Evolutionary conservation across 2,888 invertebrate genomes (phyloP).

Genomic region (Phalera bucephala): DNA sequence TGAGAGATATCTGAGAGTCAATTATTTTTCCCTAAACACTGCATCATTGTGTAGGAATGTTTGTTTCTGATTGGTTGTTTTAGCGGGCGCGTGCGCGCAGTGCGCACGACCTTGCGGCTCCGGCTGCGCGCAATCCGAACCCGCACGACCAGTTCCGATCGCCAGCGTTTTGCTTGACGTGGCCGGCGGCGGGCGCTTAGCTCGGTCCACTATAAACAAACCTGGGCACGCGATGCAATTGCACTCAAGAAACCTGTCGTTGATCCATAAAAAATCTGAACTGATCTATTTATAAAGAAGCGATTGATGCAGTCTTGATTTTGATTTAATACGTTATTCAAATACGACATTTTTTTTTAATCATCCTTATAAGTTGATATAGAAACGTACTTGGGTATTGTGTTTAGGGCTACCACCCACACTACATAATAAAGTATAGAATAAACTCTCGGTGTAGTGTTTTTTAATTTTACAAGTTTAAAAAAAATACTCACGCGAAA

Average conservation of each 20-base stretch:
- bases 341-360: no score
- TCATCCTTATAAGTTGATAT: no score
- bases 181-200: slow-evolving; percentile 18
- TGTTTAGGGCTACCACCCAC: no score
- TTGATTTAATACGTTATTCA: no score
- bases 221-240: slow-evolving; percentile 66
- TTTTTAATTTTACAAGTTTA: no score
- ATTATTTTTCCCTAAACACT: slow-evolving; percentile 43
- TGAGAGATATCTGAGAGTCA: slow-evolving; percentile 11
- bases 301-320: slow-evolving; percentile 2
- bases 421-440: no score
- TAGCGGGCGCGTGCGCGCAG: slow-evolving; percentile 55
- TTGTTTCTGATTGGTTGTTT: slow-evolving; percentile 58
- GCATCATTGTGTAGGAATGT: slow-evolving; percentile 59
- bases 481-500: no score
- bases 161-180: slow-evolving; percentile 23
- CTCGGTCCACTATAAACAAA: slow-evolving; percentile 62
- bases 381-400: no score
- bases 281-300: slow-evolving; percentile 13
- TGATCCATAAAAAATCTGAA: slow-evolving; percentile 13
- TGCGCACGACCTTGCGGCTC: slow-evolving; percentile 75
- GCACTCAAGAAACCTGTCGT: slow-evolving; percentile 39
- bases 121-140: slow-evolving; percentile 57
- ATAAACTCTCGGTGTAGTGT: no score
- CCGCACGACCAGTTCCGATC: slow-evolving; percentile 65